Percentiles rank a stretch among this genome's conserved stretches.
phyloP scores from a whole-genome alignment of 35 echinoderm and acorn worm genomes.

The Patiria miniata region DNA sequence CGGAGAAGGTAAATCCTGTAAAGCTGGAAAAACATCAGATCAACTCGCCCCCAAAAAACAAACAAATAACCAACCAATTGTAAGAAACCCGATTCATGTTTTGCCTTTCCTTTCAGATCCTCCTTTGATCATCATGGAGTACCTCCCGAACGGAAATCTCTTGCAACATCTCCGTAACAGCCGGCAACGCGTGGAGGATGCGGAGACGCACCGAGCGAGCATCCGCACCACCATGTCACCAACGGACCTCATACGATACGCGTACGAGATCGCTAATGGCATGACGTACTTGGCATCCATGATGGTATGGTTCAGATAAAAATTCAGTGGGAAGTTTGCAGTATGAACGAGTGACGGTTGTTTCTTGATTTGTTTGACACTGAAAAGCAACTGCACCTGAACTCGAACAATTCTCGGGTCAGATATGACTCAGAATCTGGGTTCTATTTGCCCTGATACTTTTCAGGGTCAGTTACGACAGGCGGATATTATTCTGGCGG shows the following conservation, averaged over 20 bases:
- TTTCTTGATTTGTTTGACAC: background rate
- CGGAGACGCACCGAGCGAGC: constrained; percentile 54
- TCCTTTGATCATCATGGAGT: constrained; percentile 83
- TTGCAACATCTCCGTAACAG: constrained; percentile 64
- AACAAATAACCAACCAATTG: background rate
- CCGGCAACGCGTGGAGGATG: constrained; percentile 47
- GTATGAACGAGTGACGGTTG: background rate
- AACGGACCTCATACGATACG: constrained; percentile 74
- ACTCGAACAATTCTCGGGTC: background rate
- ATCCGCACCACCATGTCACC: constrained; percentile 60
- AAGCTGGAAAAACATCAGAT: background rate
- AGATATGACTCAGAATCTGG: background rate
- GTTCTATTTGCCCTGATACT: no score
- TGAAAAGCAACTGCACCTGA: background rate
- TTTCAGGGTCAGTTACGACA: no score
- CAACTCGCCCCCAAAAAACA: background rate
- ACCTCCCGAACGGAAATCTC: constrained; percentile 74
- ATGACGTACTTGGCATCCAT: constrained; percentile 65
- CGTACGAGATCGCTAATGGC: constrained; percentile 74
- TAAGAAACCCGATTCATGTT: no score
- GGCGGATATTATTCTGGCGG: no score
- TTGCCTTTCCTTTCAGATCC: constrained; percentile 43
- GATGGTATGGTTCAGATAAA: constrained; percentile 46
- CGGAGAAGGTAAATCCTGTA: constrained; percentile 44
- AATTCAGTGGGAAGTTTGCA: background rate